Conservation (phyloP, 2,113 vertebrate species). For the Petrocephalus zakoni region DNA sequence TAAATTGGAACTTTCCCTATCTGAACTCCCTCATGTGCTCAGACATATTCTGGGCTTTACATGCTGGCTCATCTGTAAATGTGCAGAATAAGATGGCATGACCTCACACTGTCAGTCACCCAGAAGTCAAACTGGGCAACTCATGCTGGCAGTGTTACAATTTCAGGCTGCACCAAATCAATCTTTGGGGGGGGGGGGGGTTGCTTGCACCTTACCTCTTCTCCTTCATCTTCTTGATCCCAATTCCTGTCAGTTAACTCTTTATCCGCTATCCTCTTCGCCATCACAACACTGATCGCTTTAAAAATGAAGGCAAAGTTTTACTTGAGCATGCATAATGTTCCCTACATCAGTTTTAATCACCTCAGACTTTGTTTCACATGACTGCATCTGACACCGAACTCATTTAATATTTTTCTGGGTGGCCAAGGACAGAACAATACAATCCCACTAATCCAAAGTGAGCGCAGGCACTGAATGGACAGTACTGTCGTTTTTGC, state of each 20-base stretch:
- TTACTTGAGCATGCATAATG: not conserved
- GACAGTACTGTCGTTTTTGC: not conserved
- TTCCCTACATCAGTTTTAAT: not conserved
- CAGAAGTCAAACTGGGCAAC: constrained; percentile 1
- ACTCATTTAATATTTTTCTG: not conserved
- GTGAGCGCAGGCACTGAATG: not conserved
- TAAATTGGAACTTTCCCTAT: not conserved
- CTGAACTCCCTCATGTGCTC: not conserved
- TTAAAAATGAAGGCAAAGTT: not conserved
- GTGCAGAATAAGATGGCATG: not conserved
- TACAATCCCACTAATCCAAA: not conserved
- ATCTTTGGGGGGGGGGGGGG: not conserved
- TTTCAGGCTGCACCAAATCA: not conserved
- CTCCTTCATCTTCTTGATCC: constrained; percentile 94
- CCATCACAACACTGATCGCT: constrained; percentile 64
- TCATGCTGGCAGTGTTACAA: not conserved
- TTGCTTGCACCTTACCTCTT: constrained; percentile 68
- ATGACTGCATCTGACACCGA: not conserved
- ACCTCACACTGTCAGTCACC: not conserved
- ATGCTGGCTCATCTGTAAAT: not conserved
- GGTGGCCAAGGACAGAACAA: not conserved
- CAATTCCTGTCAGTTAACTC: constrained; percentile 94
- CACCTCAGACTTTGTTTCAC: not conserved
- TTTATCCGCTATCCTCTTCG: constrained; percentile 92
- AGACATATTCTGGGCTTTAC: not conserved